Base-by-base conservation (phyloP, 2,888 invertebrate genomes). In the Papilio elwesi region DNA sequence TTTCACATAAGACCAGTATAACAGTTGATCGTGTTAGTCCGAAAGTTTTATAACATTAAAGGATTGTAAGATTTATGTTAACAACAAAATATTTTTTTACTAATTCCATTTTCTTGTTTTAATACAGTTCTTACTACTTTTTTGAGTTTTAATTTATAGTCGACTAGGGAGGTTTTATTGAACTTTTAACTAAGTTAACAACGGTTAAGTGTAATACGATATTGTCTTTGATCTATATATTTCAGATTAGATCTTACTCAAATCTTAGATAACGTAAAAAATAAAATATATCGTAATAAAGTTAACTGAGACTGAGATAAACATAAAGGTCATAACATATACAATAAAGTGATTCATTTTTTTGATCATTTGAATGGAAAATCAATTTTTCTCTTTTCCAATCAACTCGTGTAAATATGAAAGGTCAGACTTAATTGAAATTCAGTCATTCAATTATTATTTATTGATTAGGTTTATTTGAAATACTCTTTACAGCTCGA, bases 341-440 rank as follows among this genome's bases (percentile, higher is more conserved):
- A n/a, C n/a, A n/a, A n/a, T n/a, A n/a, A n/a, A n/a, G n/a, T n/a
- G n/a, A n/a, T n/a, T n/a, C n/a, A n/a, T n/a, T n/a, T n/a, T n/a
- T n/a, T n/a, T n/a, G n/a, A n/a, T n/a, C 7, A 36, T 36, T 36
- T 7, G 10, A 10, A 10, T 6, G 57, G 36, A 57, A 36, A 57
- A 55, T 11, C 7, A 53, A 26, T 3, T 26, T 26, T 12, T 12
- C 10, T 15, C 6, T 11, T 57, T 6, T 2, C 13, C 26, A 26
- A 26, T 26, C 36, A 36, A 57, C 26, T 64, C 64, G 16, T 15
- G 7, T 64, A 64, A 64, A 64, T 64, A 26, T 48, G 5, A 64
- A 64, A 48, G 64, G 64, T 26, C 4, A 26, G 26, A 26, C 26
- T 64, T 49, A 16, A 64, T 49, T 49, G 47, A 47, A 64, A 49